Conservation (phyloP, 2,113 vertebrate species). For the Dipodomys stephensi region DNA sequence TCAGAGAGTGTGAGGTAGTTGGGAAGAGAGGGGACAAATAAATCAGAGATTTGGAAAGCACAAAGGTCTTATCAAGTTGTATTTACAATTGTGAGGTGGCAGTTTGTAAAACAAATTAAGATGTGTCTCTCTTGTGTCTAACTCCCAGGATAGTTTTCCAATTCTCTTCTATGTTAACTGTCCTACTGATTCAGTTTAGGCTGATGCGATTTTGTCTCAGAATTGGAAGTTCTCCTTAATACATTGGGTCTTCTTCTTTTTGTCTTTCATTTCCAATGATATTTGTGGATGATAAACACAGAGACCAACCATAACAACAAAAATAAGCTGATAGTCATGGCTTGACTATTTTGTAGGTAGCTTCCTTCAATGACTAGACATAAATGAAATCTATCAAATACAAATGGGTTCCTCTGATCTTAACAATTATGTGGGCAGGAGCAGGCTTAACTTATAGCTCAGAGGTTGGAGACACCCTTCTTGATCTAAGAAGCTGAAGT, state of each 20-base stretch:
- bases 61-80: slow-evolving; percentile 68
- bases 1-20: slow-evolving; percentile 53
- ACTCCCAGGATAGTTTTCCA: slow-evolving; percentile 14
- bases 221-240: slow-evolving; percentile 35
- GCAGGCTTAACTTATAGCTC: slow-evolving; percentile 64
- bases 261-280: slow-evolving; percentile 1
- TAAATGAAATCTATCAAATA: slow-evolving; percentile 62
- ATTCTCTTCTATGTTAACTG: not conserved
- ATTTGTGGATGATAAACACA: not conserved
- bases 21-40: slow-evolving; percentile 63
- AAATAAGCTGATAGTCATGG: slow-evolving; percentile 18
- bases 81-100: slow-evolving; percentile 63
- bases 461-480: slow-evolving; percentile 48
- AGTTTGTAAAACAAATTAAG: slow-evolving; percentile 79
- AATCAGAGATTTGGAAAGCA: slow-evolving; percentile 61
- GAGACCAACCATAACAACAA: not conserved
- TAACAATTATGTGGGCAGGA: slow-evolving; percentile 57
- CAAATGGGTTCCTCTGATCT: slow-evolving; percentile 48
- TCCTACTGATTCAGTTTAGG: not conserved
- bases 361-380: slow-evolving; percentile 64
- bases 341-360: not conserved
- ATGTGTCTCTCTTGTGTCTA: slow-evolving; percentile 41
- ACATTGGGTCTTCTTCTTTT: not conserved
- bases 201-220: slow-evolving; percentile 33
- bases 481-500: slow-evolving; percentile 37